Evolutionary conservation across 1,140 invertebrate species (phyloP).

Genomic region (Phenacoccus solenopsis): DNA sequence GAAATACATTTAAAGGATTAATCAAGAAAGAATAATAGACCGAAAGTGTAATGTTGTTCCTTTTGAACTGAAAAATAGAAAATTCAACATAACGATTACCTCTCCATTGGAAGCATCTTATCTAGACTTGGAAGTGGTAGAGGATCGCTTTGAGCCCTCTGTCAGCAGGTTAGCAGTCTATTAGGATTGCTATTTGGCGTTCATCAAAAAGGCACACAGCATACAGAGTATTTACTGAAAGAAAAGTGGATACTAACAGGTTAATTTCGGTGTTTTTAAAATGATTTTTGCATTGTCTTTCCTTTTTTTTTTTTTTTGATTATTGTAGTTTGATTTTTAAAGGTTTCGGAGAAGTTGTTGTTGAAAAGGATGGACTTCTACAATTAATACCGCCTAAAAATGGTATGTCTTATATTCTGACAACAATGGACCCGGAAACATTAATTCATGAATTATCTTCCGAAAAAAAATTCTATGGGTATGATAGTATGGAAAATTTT

Average conservation of each 20-base stretch:
- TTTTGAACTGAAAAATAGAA: slow-evolving; percentile 50
- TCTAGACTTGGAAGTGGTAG: slow-evolving; percentile 62
- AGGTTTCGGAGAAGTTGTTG: slow-evolving; percentile 5
- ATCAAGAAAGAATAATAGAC: slow-evolving; percentile 57
- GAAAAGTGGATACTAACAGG: slow-evolving; percentile 52
- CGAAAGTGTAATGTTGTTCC: slow-evolving; percentile 58
- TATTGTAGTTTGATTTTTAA: too few species aligned
- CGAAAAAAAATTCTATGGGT: background rate
- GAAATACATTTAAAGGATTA: slow-evolving; percentile 39
- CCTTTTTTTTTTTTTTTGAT: background rate
- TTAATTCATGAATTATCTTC: background rate
- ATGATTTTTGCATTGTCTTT: too few species aligned
- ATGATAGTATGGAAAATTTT: too few species aligned
- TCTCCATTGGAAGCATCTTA: slow-evolving; percentile 58
- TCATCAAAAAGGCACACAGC: slow-evolving; percentile 58
- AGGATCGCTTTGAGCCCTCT: slow-evolving; percentile 59
- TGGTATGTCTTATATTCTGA: background rate
- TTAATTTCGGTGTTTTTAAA: too few species aligned
- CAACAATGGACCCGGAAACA: background rate
- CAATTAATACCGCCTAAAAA: slow-evolving; percentile 1
- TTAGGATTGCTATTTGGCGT: slow-evolving; percentile 46
- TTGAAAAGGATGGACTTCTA: background rate
- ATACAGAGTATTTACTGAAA: slow-evolving; percentile 62
- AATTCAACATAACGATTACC: slow-evolving; percentile 49
- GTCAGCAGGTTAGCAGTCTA: slow-evolving; percentile 48